These are phyloP conservation scores for Acleris holmiana DNA, from an alignment of 2,888 invertebrate genomes.

Conservation along the genomic window DNA sequence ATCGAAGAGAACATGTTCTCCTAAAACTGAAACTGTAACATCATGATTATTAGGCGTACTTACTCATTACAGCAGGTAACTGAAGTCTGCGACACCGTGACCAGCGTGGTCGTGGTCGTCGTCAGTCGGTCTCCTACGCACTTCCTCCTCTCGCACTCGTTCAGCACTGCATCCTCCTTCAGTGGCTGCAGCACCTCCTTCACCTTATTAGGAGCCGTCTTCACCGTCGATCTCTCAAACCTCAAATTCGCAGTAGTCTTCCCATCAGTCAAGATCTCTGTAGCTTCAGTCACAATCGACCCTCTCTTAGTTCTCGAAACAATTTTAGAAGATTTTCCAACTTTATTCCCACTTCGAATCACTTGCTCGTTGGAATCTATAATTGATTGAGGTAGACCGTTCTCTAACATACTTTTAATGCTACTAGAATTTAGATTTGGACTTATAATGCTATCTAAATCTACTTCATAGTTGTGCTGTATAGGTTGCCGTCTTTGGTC, in stretches of 20 bases:
- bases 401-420: conserved; percentile 72
- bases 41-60: conserved; percentile 53
- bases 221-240: conserved; percentile 74
- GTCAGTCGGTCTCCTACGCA: conserved; percentile 73
- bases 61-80: conserved; percentile 79
- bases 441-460: conserved; percentile 71
- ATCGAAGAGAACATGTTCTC: no score
- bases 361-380: conserved; percentile 72
- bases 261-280: conserved; percentile 74
- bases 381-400: conserved; percentile 70
- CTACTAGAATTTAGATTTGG: conserved; percentile 65
- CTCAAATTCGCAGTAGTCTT: conserved; percentile 69
- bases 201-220: conserved; percentile 68
- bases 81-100: conserved; percentile 77
- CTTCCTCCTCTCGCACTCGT: conserved; percentile 66
- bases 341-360: conserved; percentile 68
- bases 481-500: conserved; percentile 83
- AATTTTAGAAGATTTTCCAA: conserved; percentile 72
- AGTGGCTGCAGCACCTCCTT: conserved; percentile 71
- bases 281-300: conserved; percentile 75
- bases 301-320: conserved; percentile 74
- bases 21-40: no score
- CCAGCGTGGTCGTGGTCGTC: conserved; percentile 74
- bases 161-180: conserved; percentile 67
- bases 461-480: conserved; percentile 70